Base-by-base conservation (phyloP, 2,113 vertebrate genomes). In the Myiozetetes cayanensis region DNA sequence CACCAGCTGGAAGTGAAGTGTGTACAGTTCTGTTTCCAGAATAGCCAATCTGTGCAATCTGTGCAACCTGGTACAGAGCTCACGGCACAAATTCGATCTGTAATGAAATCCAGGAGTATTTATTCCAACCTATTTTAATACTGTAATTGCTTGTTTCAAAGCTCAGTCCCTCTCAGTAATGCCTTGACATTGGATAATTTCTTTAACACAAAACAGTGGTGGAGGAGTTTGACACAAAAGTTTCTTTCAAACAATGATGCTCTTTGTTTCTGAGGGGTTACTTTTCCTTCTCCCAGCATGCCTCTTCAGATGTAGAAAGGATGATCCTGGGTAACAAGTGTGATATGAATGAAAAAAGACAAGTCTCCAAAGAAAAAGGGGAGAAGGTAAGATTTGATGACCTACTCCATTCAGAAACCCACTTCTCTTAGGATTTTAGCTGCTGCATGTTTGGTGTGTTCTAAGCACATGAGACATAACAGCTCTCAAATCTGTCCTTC, bases 241-340 rank as follows among this genome's bases (percentile, higher is more conserved):
- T 87, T 93, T 94, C 37, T 85, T 91, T 82, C 77, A 81, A 87
- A 33, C 70, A 74, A 25, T 24, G 23, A 17, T 71, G 27, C 12
- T 15, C 50, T 76, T 50, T 33, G 66, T 94, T 81, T 90, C 62
- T 87, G 72, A 94, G 56, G 77, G 43, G 67, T 92, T n/a, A 10
- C 22, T 58, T 39, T 96, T 66, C 77, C 62, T 71, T 93, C 66
- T 67, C 93, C 63, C 96, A 99, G 99, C 99, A 99, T 71, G 99
- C 99, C 71, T 99, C 99, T 39, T 99, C 99, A 47, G 99, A 99
- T 67, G 99, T 99, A 52, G 99, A 99, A 97, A 98, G 99, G 93
- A 99, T 99, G 99, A 98, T 99, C 96, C 97, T 99, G 85, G 99
- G 99, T 37, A 99, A 99, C 97, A 99, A 99, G 96, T 99, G 99